phyloP scores from a whole-genome alignment of 2,797 vertebrate genomes.

The Silurus lanzhouensis region DNA sequence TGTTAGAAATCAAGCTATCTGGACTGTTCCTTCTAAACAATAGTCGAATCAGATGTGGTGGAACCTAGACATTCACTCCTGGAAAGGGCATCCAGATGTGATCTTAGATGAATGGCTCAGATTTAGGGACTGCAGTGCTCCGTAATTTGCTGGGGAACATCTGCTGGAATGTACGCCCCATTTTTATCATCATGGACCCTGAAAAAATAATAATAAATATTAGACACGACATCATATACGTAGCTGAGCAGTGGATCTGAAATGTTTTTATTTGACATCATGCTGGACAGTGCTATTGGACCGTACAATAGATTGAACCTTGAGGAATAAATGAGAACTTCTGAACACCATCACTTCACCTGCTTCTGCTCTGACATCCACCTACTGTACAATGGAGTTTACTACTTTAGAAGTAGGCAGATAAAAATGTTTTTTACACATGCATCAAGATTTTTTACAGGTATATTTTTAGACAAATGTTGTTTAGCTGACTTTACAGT shows the following conservation, averaged over 20 bases:
- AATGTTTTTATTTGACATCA: too few species aligned
- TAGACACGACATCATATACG: not conserved
- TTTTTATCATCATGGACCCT: constrained; percentile 42
- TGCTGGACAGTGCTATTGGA: too few species aligned
- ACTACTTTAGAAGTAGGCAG: not conserved
- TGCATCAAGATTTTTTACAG: not conserved
- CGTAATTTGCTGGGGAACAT: constrained; percentile 24
- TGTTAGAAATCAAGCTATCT: not conserved
- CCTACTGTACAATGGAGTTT: not conserved
- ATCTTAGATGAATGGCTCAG: constrained; percentile 36
- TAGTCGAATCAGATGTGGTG: not conserved
- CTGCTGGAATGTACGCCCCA: constrained; percentile 28
- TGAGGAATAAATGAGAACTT: not conserved
- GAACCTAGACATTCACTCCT: constrained; percentile 17
- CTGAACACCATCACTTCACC: not conserved
- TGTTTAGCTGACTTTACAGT: constrained; percentile 43
- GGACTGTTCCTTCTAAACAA: not conserved
- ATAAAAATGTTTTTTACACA: not conserved
- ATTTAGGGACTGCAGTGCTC: constrained; percentile 8
- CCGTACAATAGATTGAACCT: not conserved
- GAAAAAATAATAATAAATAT: constrained; percentile 35
- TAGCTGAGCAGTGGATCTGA: too few species aligned
- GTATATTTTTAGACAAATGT: not conserved
- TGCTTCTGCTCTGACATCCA: not conserved
- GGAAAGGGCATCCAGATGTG: constrained; percentile 25